Evolutionary conservation across 2,888 invertebrate genomes (phyloP), one percentile per base, ranked within the genome.

Genomic region (Trachelus stipa): DNA sequence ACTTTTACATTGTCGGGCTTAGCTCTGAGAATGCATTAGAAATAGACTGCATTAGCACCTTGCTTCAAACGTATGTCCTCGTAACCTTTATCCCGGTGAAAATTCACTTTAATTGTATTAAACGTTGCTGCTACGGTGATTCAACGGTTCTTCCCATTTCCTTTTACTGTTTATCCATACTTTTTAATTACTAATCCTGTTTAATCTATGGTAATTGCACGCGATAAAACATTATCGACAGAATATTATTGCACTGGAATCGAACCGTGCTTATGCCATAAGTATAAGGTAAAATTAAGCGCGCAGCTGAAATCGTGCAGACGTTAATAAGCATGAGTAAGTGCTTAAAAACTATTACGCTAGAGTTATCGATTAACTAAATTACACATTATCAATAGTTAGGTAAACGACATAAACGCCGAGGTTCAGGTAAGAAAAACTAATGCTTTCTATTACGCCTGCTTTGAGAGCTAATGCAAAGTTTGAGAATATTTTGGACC

Each of bases 11-110:
- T 23, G 12, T 31, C 30, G 71, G 71, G 31, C 71, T 71, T 71
- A 56, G 56, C 56, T 56, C 56, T 71, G 30, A 15, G 31, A 71
- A 34, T 71, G 78, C 73, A 69, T 79, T 73, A 68, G 73, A 79
- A 85, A 85, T 86, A 86, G 86, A 86, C 80, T 82, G 86, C 86
- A 86, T 86, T 86, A 85, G 84, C 75, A 79, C 30, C 56, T 69
- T 69, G 69, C 68, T 77, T 37, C 40, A 40, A 73, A 34, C 71
- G 31, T 34, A 71, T 71, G 71, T 31, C 71, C 31, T 71, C 71
- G 31, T 71, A 56, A 56, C 56, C 56, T 56, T 56, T 56, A 40
- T 23, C 6, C 23, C 23, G 56, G 23, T 23, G 56, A 23, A 56
- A 56, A 56, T 23, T 23, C 1, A 56, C 23, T 23, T 56, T 2